These are phyloP conservation scores for Caradrina clavipalpis DNA, from an alignment of 2,888 invertebrate species.

Conservation along the genomic window DNA sequence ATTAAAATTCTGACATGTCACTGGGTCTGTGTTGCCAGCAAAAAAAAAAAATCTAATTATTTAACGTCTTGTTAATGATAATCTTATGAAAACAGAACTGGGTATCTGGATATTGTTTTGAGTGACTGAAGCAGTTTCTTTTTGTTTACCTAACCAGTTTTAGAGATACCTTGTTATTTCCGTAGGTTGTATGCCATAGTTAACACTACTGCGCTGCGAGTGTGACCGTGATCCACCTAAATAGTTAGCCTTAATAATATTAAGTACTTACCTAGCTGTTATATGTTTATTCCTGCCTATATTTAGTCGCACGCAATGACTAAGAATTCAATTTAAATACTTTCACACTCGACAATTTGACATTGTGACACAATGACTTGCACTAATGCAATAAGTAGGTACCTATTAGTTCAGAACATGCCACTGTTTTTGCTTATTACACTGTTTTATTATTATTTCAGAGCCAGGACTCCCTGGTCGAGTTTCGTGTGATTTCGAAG, in stretches of 20 bases:
- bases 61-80: no score
- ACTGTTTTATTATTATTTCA: constrained; percentile 60
- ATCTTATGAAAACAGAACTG: no score
- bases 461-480: constrained; percentile 66
- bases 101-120: background rate
- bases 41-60: no score
- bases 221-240: background rate
- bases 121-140: background rate
- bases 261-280: no score
- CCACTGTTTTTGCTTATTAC: background rate
- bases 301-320: background rate
- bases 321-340: background rate
- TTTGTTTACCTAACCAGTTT: background rate
- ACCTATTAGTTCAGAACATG: background rate
- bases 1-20: no score
- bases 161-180: background rate
- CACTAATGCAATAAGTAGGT: background rate
- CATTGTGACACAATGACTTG: constrained; percentile 33
- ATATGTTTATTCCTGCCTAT: background rate
- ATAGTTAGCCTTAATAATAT: background rate
- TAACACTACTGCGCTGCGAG: background rate
- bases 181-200: background rate
- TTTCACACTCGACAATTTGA: constrained; percentile 2
- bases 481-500: constrained; percentile 75
- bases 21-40: no score